Evolutionary conservation across 2,888 invertebrate genomes (phyloP).

Genomic region (Dicycla oo): DNA sequence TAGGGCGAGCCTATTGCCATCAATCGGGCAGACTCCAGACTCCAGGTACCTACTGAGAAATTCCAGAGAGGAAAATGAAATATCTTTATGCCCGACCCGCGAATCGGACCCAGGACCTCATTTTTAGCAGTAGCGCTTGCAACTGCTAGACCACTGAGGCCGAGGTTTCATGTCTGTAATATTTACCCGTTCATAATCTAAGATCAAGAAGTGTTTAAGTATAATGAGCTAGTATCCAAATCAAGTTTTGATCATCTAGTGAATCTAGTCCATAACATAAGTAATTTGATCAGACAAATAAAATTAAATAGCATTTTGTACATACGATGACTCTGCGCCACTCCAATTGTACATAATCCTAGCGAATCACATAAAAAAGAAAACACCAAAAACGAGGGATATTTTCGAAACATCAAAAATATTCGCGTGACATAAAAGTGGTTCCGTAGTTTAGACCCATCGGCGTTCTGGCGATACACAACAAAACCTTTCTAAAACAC

Average conservation of each 20-base stretch:
- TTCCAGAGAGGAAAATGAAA: too few relatives aligned
- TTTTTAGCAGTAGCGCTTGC: too few relatives aligned
- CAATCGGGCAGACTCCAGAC: too few relatives aligned
- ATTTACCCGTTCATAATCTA: background rate
- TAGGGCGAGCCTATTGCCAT: too few relatives aligned
- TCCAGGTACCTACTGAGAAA: too few relatives aligned
- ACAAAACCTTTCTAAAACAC: conserved; percentile 67
- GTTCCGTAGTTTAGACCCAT: conserved; percentile 56
- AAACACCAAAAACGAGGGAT: conserved; percentile 24
- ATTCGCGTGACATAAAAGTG: conserved; percentile 46
- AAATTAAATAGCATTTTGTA: background rate
- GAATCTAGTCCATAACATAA: background rate
- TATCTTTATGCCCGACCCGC: too few relatives aligned
- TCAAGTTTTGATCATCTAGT: background rate
- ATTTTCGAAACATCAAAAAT: conserved; percentile 42
- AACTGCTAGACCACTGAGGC: too few relatives aligned
- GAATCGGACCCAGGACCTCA: too few relatives aligned
- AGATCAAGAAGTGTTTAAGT: background rate
- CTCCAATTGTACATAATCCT: background rate
- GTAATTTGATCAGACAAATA: background rate
- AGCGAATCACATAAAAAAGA: conserved; percentile 10
- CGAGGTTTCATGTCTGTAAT: background rate
- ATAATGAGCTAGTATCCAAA: background rate
- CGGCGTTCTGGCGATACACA: conserved; percentile 46
- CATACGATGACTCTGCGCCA: background rate